Evolutionary conservation across 2,113 vertebrate species (phyloP).

Genomic region (Microcebus tavaratra): DNA sequence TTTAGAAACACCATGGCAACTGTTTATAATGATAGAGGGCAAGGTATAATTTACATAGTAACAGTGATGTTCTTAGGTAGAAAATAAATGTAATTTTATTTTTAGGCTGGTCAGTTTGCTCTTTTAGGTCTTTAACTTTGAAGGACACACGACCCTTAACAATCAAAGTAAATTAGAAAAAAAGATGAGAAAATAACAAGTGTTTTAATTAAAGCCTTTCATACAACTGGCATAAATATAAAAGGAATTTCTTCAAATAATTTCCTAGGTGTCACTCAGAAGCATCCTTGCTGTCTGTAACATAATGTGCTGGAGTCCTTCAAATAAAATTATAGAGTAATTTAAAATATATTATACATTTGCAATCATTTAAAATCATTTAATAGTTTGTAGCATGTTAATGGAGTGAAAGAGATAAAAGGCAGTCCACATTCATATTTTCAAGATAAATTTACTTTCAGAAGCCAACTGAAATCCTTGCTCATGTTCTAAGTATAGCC

Average conservation of each 20-base stretch:
- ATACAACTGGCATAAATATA: conserved; percentile 81
- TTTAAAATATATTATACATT: conserved; percentile 87
- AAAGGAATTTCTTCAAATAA: conserved; percentile 83
- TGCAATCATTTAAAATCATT: conserved; percentile 83
- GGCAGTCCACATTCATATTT: conserved; percentile 87
- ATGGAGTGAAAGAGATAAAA: conserved; percentile 83
- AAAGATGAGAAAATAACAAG: conserved; percentile 81
- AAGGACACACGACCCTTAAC: conserved; percentile 75
- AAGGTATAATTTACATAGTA: conserved; percentile 63
- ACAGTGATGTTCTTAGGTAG: conserved; percentile 66
- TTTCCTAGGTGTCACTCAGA: conserved; percentile 82
- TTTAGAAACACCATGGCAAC: conserved; percentile 59
- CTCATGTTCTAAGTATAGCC: conserved; percentile 94
- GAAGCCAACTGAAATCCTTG: conserved; percentile 78
- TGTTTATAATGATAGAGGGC: conserved; percentile 36
- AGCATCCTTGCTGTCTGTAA: conserved; percentile 81
- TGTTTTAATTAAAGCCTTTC: conserved; percentile 83
- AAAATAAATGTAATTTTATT: conserved; percentile 48
- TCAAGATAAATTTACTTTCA: conserved; percentile 77
- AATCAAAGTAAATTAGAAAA: conserved; percentile 57
- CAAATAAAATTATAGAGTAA: conserved; percentile 84
- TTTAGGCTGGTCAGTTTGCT: conserved; percentile 75
- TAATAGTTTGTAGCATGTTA: conserved; percentile 79
- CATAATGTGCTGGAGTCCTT: conserved; percentile 82
- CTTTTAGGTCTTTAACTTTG: conserved; percentile 78